Base-by-base conservation (phyloP, 1,140 invertebrate species). In the Pogonognathellus flavescens region DNA sequence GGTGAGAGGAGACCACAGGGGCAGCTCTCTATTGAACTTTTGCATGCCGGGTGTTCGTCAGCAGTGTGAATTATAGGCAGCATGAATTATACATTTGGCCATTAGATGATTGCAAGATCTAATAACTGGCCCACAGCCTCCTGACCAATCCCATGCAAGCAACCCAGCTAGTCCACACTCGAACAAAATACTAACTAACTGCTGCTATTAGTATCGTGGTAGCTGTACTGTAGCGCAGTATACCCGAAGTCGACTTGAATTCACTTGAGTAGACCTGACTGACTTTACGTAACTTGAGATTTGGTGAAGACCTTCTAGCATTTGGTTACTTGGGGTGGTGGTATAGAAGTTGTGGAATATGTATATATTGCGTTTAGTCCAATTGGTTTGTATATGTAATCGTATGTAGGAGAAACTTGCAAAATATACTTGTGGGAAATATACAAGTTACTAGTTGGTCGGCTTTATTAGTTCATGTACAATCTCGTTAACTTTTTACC, bases 61-160 rank as follows among this genome's bases (percentile, higher is more conserved):
- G 84, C 66, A 85, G 84, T 87, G 86, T 87, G 86, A 87, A 87
- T 87, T 87, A 87, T 87, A 86, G 85, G 83, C 76, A 87, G 22
- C 86, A 87, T 87, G 86, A 87, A 87, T 87, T 87, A 87, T 87
- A 85, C 86, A 87, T 87, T 87, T 86, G 82, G 50, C 86, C 86
- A 87, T 87, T 87, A 87, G 84, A 80, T 85, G 86, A 87, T 87
- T 87, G 55, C 86, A 85, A 86, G 80, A 85, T 87, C 84, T 85
- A 87, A 87, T 87, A 87, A 87, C 86, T 85, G 81, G 66, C 62
- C 81, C 52, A 76, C 83, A 52, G 59, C 55, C 70, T 86, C 66
- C 82, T 80, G 57, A 70, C 80, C 57, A 60, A 83, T 81, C 66
- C 80, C 52, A 55, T 18, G 5, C 80, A 20, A 57, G 52, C 84